A percentile compares a stretch with the other conserved stretches of the same genome.
phyloP scores from a whole-genome alignment of 1,140 invertebrate species.

The Colletes latitarsis region DNA sequence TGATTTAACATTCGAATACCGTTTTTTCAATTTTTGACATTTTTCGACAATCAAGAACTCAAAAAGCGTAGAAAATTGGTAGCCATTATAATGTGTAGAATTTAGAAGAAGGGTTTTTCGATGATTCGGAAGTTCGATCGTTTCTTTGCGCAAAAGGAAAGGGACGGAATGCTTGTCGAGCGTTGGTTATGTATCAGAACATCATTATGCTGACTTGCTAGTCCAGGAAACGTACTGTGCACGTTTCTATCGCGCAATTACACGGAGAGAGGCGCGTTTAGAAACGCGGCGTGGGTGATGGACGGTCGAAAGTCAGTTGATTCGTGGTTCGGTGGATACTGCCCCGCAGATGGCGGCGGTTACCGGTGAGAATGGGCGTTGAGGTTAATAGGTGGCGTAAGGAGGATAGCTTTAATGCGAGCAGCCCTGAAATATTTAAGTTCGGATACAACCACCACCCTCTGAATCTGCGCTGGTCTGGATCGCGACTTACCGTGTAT shows the following conservation, averaged over 20 bases:
- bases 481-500: conserved; percentile 80
- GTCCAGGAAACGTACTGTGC: conserved; percentile 29
- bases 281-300: conserved; percentile 23
- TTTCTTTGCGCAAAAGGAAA: neutral
- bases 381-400: conserved; percentile 80
- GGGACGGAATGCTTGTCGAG: conserved; percentile 25
- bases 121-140: too few species aligned
- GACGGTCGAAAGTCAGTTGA: conserved; percentile 55
- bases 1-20: too few species aligned
- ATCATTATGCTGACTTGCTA: conserved; percentile 51
- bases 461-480: conserved; percentile 72
- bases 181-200: conserved; percentile 28
- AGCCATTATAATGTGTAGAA: too few species aligned
- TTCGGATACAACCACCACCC: conserved; percentile 68
- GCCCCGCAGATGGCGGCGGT: conserved; percentile 19
- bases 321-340: conserved; percentile 45
- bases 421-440: conserved; percentile 79
- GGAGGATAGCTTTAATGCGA: conserved; percentile 80
- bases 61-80: too few species aligned
- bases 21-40: too few species aligned
- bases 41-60: too few species aligned
- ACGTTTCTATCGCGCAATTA: conserved; percentile 43
- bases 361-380: conserved; percentile 55
- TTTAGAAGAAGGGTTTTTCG: too few species aligned
- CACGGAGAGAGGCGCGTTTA: neutral